Conservation (phyloP, 2,113 vertebrate genomes). For the Oplegnathus fasciatus region DNA sequence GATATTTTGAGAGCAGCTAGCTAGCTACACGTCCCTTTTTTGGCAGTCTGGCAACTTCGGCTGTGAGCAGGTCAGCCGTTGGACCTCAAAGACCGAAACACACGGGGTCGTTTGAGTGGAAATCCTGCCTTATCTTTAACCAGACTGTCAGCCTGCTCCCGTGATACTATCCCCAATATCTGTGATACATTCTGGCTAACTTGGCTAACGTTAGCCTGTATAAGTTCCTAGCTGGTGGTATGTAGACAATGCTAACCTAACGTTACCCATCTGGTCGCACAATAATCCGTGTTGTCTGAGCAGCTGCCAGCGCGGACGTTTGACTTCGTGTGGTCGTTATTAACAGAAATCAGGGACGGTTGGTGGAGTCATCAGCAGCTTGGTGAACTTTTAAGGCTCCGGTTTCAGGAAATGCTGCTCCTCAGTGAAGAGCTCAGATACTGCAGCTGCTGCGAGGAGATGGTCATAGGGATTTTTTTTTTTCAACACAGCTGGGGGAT, state of each 20-base stretch:
- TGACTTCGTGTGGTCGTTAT: not conserved
- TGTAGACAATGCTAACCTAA: conserved; percentile 58
- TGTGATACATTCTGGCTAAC: conserved; percentile 54
- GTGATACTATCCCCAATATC: conserved; percentile 12
- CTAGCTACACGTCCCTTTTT: conserved; percentile 86
- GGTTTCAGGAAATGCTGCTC: conserved; percentile 63
- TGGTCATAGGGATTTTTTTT: conserved; percentile 5
- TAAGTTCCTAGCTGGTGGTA: conserved; percentile 62
- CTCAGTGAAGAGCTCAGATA: conserved; percentile 20
- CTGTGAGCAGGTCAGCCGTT: conserved; percentile 46
- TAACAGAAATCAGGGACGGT: not conserved
- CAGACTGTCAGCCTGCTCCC: conserved; percentile 23
- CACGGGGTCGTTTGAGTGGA: not conserved
- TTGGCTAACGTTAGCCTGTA: conserved; percentile 69
- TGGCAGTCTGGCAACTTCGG: conserved; percentile 75
- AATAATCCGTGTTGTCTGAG: not conserved
- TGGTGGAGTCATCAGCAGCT: conserved; percentile 24
- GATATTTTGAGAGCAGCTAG: conserved; percentile 87
- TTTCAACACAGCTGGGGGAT: not conserved
- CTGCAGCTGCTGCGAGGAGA: conserved; percentile 30
- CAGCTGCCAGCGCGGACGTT: not conserved
- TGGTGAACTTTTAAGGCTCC: conserved; percentile 42
- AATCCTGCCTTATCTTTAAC: not conserved
- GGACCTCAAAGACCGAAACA: conserved; percentile 26
- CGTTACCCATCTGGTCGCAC: conserved; percentile 16